Evolutionary conservation across 2,888 invertebrate species (phyloP), one percentile per base, ranked within the genome.

Genomic region (Autographa gamma): DNA sequence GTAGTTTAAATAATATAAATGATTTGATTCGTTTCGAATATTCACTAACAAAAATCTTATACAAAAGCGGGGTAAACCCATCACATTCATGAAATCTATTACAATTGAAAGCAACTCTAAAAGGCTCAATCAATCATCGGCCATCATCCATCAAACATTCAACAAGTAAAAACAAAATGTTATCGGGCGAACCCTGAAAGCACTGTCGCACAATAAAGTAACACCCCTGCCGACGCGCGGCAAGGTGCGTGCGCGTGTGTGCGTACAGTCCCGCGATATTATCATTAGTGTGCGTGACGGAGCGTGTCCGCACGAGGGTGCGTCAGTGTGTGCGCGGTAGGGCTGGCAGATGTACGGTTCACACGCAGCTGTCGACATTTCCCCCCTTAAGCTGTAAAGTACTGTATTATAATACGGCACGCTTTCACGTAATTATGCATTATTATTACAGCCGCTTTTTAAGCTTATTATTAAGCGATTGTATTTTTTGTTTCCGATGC

Each of bases 141-240:
- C 85, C 86, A 91, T 92, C 93, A 95, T 94, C 93, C 91, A 95
- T 95, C 95, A 95, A 92, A 90, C 90, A 93, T 93, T 94, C 95
- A 95, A 95, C 95, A 95, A 95, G 95, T 95, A 94, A 95, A 94
- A 95, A 95, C 95, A 94, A 94, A 94, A 93, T 91, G 92, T 91
- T 93, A 92, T 92, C 92, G 91, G 85, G 80, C 81, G 87, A 89
- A 84, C 91, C 91, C 92, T 92, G 89, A 85, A 86, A 86, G 82
- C 84, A 80, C 76, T 86, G 87, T 87, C 86, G 76, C 81, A 84
- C 88, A 92, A 92, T 92, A 86, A 91, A 88, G 90, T 87, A 90
- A 89, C 93, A 90, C 92, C 93, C 93, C 89, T 87, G 82, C 76
- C 77, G 80, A 64, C 60, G 73, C 64, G 83, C 81, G 75, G 85